Evolutionary conservation across 2,113 vertebrate genomes (phyloP), one percentile per base, ranked within the genome.

Genomic region (Cyphomyrus discorhynchus): DNA sequence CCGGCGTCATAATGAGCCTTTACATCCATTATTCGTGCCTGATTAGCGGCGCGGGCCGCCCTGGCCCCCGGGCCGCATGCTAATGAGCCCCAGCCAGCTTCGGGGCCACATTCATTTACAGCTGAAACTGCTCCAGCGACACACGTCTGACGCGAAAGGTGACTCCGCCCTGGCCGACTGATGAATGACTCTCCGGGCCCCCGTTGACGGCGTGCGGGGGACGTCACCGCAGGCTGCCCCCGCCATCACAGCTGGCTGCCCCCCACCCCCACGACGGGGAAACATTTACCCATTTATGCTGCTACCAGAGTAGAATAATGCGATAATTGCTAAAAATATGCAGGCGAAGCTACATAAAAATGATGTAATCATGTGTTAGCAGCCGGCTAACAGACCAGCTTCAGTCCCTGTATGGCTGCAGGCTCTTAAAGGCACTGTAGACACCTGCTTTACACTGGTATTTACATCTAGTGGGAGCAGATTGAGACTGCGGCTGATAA

Each of bases 1-100:
- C 94, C 93, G 95, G 94, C 93, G 93, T 93, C 91, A 88, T 92
- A 93, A 93, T 91, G 94, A 96, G 93, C 91, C 92, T 91, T 87
- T 86, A 90, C 90, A 95, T 96, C 89, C 94, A 96, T 96, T 95
- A 96, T 96, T 96, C 94, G 95, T 93, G 70, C 93, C 92, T 95
- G 94, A 95, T 95, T 95, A 95, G 93, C 88, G 91, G 92, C 92
- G 89, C 92, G 92, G 95, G 91, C 93, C 90, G 93, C 91, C 91
- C 90, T 86, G 17, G 31, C 74, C 89, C 88, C 91, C 89, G 92
- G 90, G 49, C 83, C 52, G 94, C 95, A 95, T 95, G 92, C 91
- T 93, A 93, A 95, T 95, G 94, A 95, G 92, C 92, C 85, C 35
- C 9, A 45, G 77, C 35, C 45, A 87, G 89, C 80, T 89, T 86